Evolutionary conservation across 2,113 vertebrate species (phyloP), one percentile per base, ranked within the genome.

Genomic region (Oryzias woworae): DNA sequence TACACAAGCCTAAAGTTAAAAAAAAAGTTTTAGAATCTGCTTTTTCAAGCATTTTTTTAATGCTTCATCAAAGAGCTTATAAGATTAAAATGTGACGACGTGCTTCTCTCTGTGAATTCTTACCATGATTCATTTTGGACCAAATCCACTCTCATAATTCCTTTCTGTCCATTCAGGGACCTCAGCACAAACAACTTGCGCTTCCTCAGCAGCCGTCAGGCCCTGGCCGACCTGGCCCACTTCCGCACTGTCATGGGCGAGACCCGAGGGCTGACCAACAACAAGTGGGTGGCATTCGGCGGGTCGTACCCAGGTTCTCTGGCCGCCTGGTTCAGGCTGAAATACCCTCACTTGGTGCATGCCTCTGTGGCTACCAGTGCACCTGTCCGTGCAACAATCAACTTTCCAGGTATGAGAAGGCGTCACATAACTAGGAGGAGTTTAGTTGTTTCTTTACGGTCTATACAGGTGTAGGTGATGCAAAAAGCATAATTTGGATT

Each of bases 221-320:
- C 86, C 0, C 58, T 90, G 63, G 85, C 83, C 0, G 87, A 93
- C 58, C 74, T 92, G 22, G 87, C 87, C 14, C 91, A 91, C 75
- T 93, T 94, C 70, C 74, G 73, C 53, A 78, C 66, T 0, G 50
- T 62, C 5, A 76, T 77, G 22, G 76, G 62, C 0, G 60, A 73
- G 8, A 1, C 15, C 4, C 61, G 22, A 14, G 86, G 83, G 1
- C 73, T 94, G 62, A 42, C 48, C 12, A 22, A 73, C 20, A 84
- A 54, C 12, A 89, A 68, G 49, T 90, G 90, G 85, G 81, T 90
- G 50, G 82, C 66, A 0, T 89, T 92, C 0, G 89, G 87, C 0
- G 85, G 87, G 14, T 93, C 91, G 1, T 92, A 91, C 53, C 85
- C 87, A 1, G 89, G 91, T 6, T 89, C 83, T 2, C 85, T 92